A percentile compares a stretch with the other conserved stretches of the same genome.
These are phyloP conservation scores for Drosophila santomea DNA, from an alignment of 1,140 invertebrate genomes.

Conservation along the genomic window DNA sequence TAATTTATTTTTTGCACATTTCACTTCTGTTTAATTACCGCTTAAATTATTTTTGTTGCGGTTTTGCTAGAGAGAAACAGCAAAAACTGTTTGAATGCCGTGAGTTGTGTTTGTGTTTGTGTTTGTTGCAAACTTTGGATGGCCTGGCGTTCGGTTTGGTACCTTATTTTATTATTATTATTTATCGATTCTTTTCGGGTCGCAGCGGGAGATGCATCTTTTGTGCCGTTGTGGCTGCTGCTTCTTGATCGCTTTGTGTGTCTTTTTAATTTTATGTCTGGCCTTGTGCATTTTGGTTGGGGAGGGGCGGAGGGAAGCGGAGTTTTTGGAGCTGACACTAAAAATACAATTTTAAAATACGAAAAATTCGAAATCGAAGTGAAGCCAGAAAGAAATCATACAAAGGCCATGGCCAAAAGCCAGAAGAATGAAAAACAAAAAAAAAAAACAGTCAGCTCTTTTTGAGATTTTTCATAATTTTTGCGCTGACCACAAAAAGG, in stretches of 20 bases:
- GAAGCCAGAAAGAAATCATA: slow-evolving; percentile 66
- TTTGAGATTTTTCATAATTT: slow-evolving; percentile 80
- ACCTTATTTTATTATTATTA: slow-evolving; percentile 36
- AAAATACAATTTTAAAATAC: slow-evolving; percentile 70
- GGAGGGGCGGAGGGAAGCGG: slow-evolving; percentile 7
- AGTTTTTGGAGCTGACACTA: slow-evolving; percentile 66
- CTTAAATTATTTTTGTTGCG: slow-evolving; percentile 28
- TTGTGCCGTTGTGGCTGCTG: slow-evolving; percentile 29
- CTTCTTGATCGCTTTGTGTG: slow-evolving; percentile 69
- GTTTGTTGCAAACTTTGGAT: slow-evolving; percentile 1
- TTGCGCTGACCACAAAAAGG: slow-evolving; percentile 77
- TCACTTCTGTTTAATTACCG: slow-evolving; percentile 22
- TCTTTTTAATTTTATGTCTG: slow-evolving; percentile 75
- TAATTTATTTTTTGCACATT: slow-evolving; percentile 23
- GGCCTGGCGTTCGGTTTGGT: slow-evolving; percentile 4
- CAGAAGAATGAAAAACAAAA: slow-evolving; percentile 29
- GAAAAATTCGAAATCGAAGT: slow-evolving; percentile 55
- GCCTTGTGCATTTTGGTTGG: slow-evolving; percentile 52
- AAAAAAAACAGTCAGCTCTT: slow-evolving; percentile 33
- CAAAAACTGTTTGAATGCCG: background rate
- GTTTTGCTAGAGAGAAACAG: no score
- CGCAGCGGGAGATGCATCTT: slow-evolving; percentile 78
- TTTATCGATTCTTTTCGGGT: slow-evolving; percentile 44
- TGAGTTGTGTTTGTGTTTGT: slow-evolving; percentile 4
- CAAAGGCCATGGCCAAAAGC: slow-evolving; percentile 61